These are phyloP conservation scores for Lepidocyrtoides sp. DNA, from an alignment of 2,888 invertebrate genomes.

Conservation along the genomic window DNA sequence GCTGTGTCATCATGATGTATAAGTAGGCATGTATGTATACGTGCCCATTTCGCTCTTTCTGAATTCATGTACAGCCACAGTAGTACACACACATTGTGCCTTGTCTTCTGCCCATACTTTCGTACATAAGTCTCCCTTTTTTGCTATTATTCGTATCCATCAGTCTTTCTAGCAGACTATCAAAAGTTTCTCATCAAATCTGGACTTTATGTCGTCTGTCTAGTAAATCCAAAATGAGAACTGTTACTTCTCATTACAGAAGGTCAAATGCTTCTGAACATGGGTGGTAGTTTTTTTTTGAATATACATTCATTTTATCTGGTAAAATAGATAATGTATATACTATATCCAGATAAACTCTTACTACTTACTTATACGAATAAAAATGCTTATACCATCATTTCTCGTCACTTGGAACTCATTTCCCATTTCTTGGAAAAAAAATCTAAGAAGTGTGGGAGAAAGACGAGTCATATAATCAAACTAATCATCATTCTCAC, in stretches of 20 bases:
- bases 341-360: no score
- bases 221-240: neutral
- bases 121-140: neutral
- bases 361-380: no score
- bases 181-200: conserved; percentile 27
- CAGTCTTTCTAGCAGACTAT: neutral
- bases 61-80: no score
- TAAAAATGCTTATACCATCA: no score
- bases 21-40: no score
- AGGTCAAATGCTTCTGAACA: no score
- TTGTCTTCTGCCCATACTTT: neutral
- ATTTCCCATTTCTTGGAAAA: neutral
- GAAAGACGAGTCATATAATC: conserved; percentile 66
- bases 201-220: neutral
- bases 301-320: no score
- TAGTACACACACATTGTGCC: neutral
- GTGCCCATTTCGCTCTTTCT: no score
- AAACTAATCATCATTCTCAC: conserved; percentile 74
- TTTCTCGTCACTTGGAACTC: neutral
- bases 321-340: no score
- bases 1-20: no score
- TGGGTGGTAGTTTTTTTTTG: no score
- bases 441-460: conserved; percentile 51
- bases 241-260: neutral
- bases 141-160: no score